Evolutionary conservation across 2,888 invertebrate species (phyloP), one percentile per base, ranked within the genome.

Genomic region (Hyppa rectilinea): DNA sequence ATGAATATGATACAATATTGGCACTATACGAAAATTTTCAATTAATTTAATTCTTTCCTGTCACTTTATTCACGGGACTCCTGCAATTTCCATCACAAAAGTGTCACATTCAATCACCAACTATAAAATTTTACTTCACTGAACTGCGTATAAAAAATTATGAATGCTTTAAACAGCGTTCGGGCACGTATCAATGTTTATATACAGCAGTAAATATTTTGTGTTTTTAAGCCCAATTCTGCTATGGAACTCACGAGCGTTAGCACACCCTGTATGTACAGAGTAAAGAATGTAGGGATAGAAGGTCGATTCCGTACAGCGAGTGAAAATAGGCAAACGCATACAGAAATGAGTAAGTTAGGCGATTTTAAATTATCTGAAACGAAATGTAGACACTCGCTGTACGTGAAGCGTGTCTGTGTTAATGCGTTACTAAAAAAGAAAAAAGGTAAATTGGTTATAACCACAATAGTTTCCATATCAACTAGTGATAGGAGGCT

Each of bases 161-260:
- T 80, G 67, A 75, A 71, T 60, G 67, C 72, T 78, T 81, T 81
- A 83, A 78, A 74, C 70, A 50, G 14, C 47, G 53, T 68, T 52
- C 29, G 56, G 67, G 73, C 82, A 85, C 85, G 80, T 85, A 82
- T 80, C 75, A 65, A 45, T 81, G 78, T 83, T 83, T 85, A 85
- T 85, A 81, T 78, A 71, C 78, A 45, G 43, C 80, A 67, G 50
- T 76, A 82, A 81, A 87, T 85, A 87, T 88, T 90, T 85, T 85
- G 82, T 87, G 78, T 80, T 88, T n/a, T 89, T 87, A 90, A 90
- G 87, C 88, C 82, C 85, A 82, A 83, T 80, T 76, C 81, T 70
- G 63, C 47, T 76, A 79, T 75, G 80, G 83, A 88, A 81, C 88
- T 86, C 90, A 90, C 90, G 89, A 79, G 73, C 87, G 82, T 85